These are phyloP conservation scores for Rhinophrynus dorsalis DNA, from an alignment of 2,797 vertebrate genomes.

Conservation along the genomic window DNA sequence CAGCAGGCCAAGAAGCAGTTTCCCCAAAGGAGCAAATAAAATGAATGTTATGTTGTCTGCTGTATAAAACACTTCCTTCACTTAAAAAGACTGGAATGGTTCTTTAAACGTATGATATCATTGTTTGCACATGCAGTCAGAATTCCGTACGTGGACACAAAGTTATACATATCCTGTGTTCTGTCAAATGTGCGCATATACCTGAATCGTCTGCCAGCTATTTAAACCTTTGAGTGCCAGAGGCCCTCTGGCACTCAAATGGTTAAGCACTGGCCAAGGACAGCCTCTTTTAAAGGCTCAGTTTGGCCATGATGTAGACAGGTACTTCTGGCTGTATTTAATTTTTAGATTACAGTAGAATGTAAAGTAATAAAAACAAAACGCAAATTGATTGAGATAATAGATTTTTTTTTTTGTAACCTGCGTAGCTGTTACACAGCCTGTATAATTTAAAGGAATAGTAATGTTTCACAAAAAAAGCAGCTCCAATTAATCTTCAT, in stretches of 20 bases:
- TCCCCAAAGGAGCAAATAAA: conserved; percentile 30
- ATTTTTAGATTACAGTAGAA: not conserved
- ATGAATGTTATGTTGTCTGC: conserved; percentile 32
- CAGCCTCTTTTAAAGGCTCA: not conserved
- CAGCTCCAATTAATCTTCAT: no score
- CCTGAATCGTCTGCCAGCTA: not conserved
- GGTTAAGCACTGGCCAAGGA: no score
- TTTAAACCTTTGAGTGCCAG: not conserved
- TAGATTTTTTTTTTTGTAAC: no score
- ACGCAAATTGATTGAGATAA: not conserved
- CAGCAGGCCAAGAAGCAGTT: conserved; percentile 5
- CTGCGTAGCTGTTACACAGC: no score
- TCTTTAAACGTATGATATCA: not conserved
- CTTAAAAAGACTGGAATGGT: not conserved
- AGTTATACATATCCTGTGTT: not conserved
- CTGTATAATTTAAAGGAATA: no score
- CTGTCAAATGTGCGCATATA: not conserved
- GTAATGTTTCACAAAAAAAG: no score
- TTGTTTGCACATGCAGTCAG: not conserved
- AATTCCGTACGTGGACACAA: not conserved
- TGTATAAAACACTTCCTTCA: conserved; percentile 24
- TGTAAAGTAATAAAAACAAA: not conserved
- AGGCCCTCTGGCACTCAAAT: no score
- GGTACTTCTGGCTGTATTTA: not conserved
- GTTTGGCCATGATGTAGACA: not conserved